Base-by-base conservation (phyloP, 2,113 vertebrate species). In the Pholis gunnellus region DNA sequence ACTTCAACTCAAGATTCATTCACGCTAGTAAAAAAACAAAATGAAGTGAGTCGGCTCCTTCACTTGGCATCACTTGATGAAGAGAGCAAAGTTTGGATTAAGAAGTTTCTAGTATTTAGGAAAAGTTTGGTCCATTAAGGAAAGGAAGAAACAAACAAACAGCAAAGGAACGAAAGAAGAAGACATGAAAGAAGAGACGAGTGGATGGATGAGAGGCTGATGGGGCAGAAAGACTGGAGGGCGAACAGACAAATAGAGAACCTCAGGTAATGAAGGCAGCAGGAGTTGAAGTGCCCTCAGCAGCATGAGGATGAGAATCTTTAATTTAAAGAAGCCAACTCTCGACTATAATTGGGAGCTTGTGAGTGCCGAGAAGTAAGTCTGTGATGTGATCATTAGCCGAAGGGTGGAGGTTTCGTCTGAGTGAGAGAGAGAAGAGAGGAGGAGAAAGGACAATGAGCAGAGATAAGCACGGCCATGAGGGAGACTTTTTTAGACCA, bases 361-460 rank as follows among this genome's bases (percentile, higher is more conserved):
- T 73, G 81, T 75, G 86, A 86, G 84, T 36, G 48, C 79, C 9
- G 29, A 57, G 81, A 83, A 83, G 79, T 61, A 82, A 86, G 81
- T 79, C 86, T 85, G 80, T 71, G 86, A 89, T 90, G 81, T 89
- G 86, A 88, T 91, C 86, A 93, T 93, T 92, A 89, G 69, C 67
- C 68, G 60, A 48, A 77, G 75, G 88, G 69, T 74, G 63, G 83
- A 89, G 77, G 89, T 65, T 83, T 78, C 52, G 79, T 79, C 74
- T 59, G 81, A 85, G 46, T 75, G 34, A 78, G 69, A 68, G 56
- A 77, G 40, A 38, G 64, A 18, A 50, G 54, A 52, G 50, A 63
- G 29, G 17, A 25, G 57, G n/a, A 72, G 56, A 75, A 72, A 75
- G 77, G 77, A 81, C 10, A 48, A 81, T 27, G 71, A 85, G 82